Evolutionary conservation across 2,113 vertebrate genomes (phyloP), one percentile per base, ranked within the genome.

Genomic region (Gymnogyps californianus): DNA sequence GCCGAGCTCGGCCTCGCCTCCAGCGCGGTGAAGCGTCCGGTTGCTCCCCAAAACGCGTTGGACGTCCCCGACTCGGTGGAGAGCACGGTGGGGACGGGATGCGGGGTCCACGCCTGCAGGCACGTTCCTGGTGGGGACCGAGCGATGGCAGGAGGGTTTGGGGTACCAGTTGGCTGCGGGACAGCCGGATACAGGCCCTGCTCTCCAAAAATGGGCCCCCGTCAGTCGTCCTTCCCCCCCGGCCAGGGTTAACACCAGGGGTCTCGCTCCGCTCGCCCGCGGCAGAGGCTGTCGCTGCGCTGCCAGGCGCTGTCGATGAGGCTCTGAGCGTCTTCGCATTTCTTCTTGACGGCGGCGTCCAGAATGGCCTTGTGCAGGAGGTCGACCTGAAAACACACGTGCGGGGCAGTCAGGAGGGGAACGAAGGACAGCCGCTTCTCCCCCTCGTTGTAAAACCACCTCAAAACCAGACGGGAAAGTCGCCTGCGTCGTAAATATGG

Each of bases 251-350:
- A 99, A 95, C 99, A 99, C 99, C 99, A 99, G 59, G 99, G 99
- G 94, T 99, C 99, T 75, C 99, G 98, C 92, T 99, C 99, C 4
- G 99, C 98, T 83, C 99, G 98, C 21, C 99, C 99, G 3, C 99
- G 98, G 96, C 98, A 99, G 62, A 99, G 98, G 96, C 99, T 99
- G 98, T 99, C 99, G 0, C 99, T 99, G 91, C 99, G 98, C 98
- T 99, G 99, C 99, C 99, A 99, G 47, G 98, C 98, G 16, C 98
- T 99, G 89, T 97, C 98, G 90, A 99, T 99, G 95, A 99, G 98
- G 89, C 98, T 98, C 84, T 99, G 97, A 9, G 99, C 99, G 0
- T 99, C 99, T 16, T 99, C 94, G 1, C 99, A 99, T 26, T 99
- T 99, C 97, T 99, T 99, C 96, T 96, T 96, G 91, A 54, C 2